Conservation (phyloP, 2,113 vertebrate genomes). For the Columbina picui region DNA sequence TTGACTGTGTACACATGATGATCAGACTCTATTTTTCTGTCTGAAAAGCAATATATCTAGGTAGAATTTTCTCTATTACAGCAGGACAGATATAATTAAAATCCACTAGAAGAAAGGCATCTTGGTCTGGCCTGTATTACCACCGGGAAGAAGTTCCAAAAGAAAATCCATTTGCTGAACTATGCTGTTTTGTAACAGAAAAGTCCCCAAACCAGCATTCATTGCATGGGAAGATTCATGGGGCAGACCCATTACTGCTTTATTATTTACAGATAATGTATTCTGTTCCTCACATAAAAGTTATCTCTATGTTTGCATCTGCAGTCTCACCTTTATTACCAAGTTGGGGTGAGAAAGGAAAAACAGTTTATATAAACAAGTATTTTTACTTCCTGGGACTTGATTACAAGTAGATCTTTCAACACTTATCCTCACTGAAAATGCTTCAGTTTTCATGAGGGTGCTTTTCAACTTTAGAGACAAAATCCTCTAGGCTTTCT, state of each 20-base stretch:
- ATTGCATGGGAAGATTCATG: not conserved
- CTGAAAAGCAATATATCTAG: not conserved
- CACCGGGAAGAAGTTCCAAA: not conserved
- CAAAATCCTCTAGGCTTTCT: not conserved
- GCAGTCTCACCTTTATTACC: not conserved
- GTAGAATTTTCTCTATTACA: not conserved
- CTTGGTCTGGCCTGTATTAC: not conserved
- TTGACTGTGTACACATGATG: not conserved
- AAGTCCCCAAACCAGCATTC: not conserved
- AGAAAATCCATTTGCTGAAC: not conserved
- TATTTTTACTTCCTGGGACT: not conserved
- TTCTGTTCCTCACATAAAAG: not conserved
- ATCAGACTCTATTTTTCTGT: not conserved
- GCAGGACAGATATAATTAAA: not conserved
- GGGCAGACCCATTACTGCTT: not conserved
- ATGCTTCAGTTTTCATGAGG: not conserved
- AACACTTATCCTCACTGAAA: not conserved
- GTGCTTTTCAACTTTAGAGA: not conserved
- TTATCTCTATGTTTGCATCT: not conserved
- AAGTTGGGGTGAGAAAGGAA: not conserved
- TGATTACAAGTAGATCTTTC: not conserved
- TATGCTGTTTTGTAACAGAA: not conserved
- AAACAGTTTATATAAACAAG: not conserved
- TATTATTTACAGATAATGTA: not conserved
- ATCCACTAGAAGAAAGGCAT: not conserved